phyloP scores from a whole-genome alignment of 1,140 invertebrate species.

The Adelges cooleyi region DNA sequence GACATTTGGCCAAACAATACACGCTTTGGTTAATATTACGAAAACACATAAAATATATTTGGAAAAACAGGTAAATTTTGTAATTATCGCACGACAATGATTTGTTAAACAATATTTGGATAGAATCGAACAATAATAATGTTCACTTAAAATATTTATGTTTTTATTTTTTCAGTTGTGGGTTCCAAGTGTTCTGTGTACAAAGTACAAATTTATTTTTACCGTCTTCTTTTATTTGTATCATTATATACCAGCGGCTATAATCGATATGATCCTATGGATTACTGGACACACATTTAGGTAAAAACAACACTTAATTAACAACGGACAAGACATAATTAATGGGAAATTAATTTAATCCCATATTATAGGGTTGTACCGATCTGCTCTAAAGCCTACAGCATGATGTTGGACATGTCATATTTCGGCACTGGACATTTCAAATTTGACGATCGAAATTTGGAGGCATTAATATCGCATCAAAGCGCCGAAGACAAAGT shows the following conservation, averaged over 20 bases:
- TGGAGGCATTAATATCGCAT: too few relatives aligned
- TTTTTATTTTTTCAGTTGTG: background rate
- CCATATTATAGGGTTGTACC: too few relatives aligned
- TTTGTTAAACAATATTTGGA: too few relatives aligned
- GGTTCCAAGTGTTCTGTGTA: background rate
- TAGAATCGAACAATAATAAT: background rate
- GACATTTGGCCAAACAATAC: background rate
- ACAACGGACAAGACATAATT: too few relatives aligned
- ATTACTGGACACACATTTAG: background rate
- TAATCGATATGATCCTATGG: background rate
- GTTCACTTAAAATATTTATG: background rate
- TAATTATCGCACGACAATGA: too few relatives aligned
- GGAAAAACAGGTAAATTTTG: background rate
- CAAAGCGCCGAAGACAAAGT: too few relatives aligned
- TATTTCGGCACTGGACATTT: too few relatives aligned
- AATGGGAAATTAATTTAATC: too few relatives aligned
- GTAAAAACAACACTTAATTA: background rate
- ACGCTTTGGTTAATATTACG: background rate
- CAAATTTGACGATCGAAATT: too few relatives aligned
- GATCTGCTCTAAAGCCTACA: too few relatives aligned
- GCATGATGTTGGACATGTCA: too few relatives aligned
- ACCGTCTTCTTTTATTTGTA: background rate
- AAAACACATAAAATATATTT: background rate
- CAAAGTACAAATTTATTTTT: background rate
- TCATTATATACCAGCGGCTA: background rate